These are phyloP conservation scores for Trichacis sp. DNA, from an alignment of 2,888 invertebrate genomes.

Conservation along the genomic window DNA sequence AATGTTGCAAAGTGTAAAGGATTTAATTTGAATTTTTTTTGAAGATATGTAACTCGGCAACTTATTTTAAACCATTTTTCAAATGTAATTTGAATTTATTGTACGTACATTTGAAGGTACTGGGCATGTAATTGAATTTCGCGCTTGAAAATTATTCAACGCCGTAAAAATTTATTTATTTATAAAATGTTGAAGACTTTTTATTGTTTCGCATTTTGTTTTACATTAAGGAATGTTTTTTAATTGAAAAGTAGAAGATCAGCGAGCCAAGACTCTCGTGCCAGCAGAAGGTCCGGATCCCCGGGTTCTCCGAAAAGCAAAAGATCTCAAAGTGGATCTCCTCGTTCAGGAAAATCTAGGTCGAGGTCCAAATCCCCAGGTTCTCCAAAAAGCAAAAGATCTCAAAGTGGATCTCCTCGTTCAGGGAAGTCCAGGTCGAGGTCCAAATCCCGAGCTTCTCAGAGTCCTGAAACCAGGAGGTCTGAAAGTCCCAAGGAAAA, in stretches of 20 bases:
- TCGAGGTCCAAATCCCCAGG: constrained; percentile 54
- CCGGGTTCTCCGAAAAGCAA: constrained; percentile 52
- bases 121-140: too few relatives aligned
- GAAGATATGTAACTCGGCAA: too few relatives aligned
- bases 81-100: too few relatives aligned
- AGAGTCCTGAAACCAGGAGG: constrained; percentile 38
- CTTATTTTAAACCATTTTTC: too few relatives aligned
- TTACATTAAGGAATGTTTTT: neutral
- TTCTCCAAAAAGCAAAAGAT: constrained; percentile 48
- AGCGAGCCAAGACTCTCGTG: constrained; percentile 63
- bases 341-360: constrained; percentile 28
- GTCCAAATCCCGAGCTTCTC: constrained; percentile 44
- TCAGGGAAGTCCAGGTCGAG: constrained; percentile 39
- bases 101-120: too few relatives aligned
- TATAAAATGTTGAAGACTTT: too few relatives aligned
- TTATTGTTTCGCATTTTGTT: neutral
- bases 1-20: too few relatives aligned
- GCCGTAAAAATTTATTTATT: too few relatives aligned
- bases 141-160: too few relatives aligned
- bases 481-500: constrained; percentile 50
- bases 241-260: constrained; percentile 46
- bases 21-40: too few relatives aligned
- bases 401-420: constrained; percentile 56
- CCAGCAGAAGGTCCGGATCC: constrained; percentile 53
- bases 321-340: constrained; percentile 56